Percentiles rank a stretch among this genome's conserved stretches.
These are phyloP conservation scores for Magallana gigas DNA, from an alignment of 1,140 invertebrate species.

Conservation along the genomic window DNA sequence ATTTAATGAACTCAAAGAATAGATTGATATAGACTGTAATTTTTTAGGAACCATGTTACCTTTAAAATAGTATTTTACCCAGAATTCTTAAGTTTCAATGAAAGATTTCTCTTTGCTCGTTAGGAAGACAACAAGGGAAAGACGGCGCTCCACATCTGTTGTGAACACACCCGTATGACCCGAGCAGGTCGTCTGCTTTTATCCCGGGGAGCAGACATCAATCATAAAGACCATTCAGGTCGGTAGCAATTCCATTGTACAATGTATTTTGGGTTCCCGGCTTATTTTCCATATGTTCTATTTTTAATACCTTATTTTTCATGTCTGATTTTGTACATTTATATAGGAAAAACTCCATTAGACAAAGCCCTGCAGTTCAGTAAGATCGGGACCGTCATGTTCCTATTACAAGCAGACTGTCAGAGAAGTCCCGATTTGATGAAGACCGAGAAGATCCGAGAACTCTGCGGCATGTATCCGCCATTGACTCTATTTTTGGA, in stretches of 20 bases:
- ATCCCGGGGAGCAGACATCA: slow-evolving; percentile 2
- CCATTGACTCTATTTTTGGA: slow-evolving; percentile 2
- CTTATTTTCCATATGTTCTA: background rate
- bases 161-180: slow-evolving; percentile 16
- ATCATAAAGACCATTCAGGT: background rate
- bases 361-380: background rate
- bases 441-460: slow-evolving; percentile 1
- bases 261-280: background rate
- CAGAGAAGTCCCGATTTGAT: background rate
- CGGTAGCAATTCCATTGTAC: background rate
- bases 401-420: slow-evolving; percentile 29
- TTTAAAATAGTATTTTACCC: too few relatives aligned
- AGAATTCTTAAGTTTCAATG: too few relatives aligned
- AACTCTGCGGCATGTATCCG: slow-evolving; percentile 8
- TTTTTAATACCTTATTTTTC: background rate
- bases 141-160: slow-evolving; percentile 19
- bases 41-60: too few relatives aligned
- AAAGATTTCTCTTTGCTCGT: background rate
- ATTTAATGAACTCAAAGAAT: background rate
- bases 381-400: slow-evolving; percentile 25
- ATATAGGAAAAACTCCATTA: slow-evolving; percentile 22
- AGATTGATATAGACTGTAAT: too few relatives aligned
- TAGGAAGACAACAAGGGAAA: slow-evolving; percentile 32
- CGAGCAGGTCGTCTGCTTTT: background rate
- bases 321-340: background rate